These are phyloP conservation scores for Temnothorax longispinosus DNA, from an alignment of 1,140 invertebrate species.

Conservation along the genomic window DNA sequence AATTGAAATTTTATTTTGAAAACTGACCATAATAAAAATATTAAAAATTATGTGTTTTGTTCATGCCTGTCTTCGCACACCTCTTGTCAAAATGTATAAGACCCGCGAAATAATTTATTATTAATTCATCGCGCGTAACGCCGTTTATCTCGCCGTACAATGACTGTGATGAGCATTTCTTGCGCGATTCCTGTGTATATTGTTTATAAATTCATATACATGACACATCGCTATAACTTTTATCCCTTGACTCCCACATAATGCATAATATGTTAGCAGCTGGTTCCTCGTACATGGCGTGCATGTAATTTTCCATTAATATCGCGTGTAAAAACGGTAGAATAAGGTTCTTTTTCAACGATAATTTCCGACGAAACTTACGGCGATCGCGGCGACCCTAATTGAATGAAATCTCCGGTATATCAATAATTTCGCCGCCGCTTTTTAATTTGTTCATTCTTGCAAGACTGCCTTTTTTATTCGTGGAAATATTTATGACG, in stretches of 20 bases:
- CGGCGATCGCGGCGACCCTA: not conserved
- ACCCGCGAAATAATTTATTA: not conserved
- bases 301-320: slow-evolving; percentile 39
- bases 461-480: not conserved
- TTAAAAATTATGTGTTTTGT: not conserved
- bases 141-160: not conserved
- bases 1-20: not conserved
- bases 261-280: slow-evolving; percentile 20
- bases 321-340: not conserved
- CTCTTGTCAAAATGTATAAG: not conserved
- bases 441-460: slow-evolving; percentile 22
- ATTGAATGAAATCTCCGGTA: not conserved
- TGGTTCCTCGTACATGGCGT: not conserved
- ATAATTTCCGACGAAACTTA: slow-evolving; percentile 16
- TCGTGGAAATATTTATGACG: not conserved
- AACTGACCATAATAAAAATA: not conserved
- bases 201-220: slow-evolving; percentile 27
- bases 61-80: not conserved
- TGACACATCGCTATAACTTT: slow-evolving; percentile 21
- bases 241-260: slow-evolving; percentile 22
- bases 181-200: not conserved
- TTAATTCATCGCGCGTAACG: not conserved
- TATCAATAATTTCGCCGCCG: not conserved
- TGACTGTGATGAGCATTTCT: not conserved
- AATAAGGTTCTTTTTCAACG: slow-evolving; percentile 9